phyloP scores from a whole-genome alignment of 2,888 invertebrate species.

The Sepiola atlantica region DNA sequence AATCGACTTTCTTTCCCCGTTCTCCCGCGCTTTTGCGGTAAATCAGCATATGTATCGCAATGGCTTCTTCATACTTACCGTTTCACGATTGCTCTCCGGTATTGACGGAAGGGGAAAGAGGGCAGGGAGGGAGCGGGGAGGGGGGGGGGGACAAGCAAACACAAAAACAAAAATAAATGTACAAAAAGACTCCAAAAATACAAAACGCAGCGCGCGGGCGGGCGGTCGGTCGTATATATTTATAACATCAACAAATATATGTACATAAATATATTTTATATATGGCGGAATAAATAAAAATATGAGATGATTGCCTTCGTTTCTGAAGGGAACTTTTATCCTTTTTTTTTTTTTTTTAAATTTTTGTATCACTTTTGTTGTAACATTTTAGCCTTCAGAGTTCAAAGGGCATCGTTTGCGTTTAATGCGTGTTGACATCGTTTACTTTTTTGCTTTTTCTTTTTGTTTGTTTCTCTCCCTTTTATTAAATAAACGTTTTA shows the following conservation, averaged over 20 bases:
- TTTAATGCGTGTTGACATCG: neutral
- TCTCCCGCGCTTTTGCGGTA: neutral
- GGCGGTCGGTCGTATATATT: no score
- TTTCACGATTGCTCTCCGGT: slow-evolving; percentile 2
- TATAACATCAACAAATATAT: neutral
- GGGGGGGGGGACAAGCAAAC: neutral
- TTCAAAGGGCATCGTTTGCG: neutral
- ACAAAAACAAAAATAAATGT: neutral
- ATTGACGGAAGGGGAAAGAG: neutral
- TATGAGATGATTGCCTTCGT: neutral
- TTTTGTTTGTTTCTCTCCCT: neutral
- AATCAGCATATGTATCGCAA: neutral
- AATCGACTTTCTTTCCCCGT: neutral
- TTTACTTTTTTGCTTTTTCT: neutral
- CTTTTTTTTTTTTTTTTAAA: no score
- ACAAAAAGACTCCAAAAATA: neutral
- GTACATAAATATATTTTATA: neutral
- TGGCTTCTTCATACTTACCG: neutral
- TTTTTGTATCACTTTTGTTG: neutral
- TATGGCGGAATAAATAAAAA: neutral
- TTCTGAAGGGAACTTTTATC: neutral
- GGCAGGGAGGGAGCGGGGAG: neutral
- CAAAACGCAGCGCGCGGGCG: neutral
- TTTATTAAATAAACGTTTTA: neutral
- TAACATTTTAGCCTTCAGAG: neutral